These are phyloP conservation scores for Nomada ruficornis DNA, from an alignment of 2,888 invertebrate genomes.

Conservation along the genomic window DNA sequence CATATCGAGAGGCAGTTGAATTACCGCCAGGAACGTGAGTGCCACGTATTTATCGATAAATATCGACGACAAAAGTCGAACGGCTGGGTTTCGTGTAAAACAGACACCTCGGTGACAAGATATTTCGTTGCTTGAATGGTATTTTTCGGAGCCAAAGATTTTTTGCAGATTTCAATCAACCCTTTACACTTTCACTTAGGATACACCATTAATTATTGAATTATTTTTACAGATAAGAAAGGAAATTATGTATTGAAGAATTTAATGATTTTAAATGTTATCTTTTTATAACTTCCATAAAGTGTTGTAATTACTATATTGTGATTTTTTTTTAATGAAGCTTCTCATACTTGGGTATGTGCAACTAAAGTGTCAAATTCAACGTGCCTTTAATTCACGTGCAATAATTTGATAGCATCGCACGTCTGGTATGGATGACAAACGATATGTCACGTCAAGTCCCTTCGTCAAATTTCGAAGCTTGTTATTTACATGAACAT, in stretches of 20 bases:
- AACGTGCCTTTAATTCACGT: too few species aligned
- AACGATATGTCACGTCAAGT: not conserved
- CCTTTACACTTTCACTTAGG: not conserved
- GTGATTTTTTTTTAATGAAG: too few species aligned
- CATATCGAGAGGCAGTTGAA: conserved; percentile 56
- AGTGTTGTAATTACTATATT: too few species aligned
- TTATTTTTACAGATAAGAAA: not conserved
- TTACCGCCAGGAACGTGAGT: conserved; percentile 59
- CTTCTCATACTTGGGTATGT: too few species aligned
- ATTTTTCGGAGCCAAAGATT: conserved; percentile 22
- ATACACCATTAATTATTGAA: not conserved
- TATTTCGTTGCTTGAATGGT: conserved; percentile 39
- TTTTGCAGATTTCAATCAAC: not conserved
- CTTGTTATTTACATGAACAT: conserved; percentile 19
- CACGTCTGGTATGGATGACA: not conserved
- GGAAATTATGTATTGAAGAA: too few species aligned
- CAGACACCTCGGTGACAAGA: conserved; percentile 18
- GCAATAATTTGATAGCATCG: not conserved
- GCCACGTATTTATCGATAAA: conserved; percentile 36
- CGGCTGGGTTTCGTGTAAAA: conserved; percentile 30
- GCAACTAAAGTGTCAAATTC: too few species aligned
- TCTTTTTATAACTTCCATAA: too few species aligned
- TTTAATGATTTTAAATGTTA: too few species aligned
- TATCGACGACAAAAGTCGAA: conserved; percentile 14
- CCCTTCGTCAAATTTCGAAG: conserved; percentile 16